These are phyloP conservation scores for Andrena praecox DNA, from an alignment of 2,888 invertebrate genomes.

Conservation along the genomic window DNA sequence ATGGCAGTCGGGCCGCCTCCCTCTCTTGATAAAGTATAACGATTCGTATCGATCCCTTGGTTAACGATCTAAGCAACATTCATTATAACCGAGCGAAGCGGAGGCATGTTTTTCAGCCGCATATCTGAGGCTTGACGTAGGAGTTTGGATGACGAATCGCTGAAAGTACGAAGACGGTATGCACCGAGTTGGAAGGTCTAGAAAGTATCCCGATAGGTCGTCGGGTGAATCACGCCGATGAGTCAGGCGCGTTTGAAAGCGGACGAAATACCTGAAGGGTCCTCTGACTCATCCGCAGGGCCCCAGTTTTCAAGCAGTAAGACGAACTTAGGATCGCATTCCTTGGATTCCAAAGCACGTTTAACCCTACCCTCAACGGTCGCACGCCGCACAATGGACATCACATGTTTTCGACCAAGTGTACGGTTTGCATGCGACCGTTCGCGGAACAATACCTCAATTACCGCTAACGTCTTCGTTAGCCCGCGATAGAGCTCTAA, in stretches of 20 bases:
- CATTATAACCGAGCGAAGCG: not conserved
- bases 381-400: constrained; percentile 58
- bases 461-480: not conserved
- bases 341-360: constrained; percentile 56
- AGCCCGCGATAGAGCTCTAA: not conserved
- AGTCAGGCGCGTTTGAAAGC: constrained; percentile 60
- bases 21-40: not conserved
- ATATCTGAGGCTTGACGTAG: constrained; percentile 18
- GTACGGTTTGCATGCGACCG: constrained; percentile 21
- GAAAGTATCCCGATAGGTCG: constrained; percentile 39
- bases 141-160: constrained; percentile 19
- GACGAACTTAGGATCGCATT: constrained; percentile 67
- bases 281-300: constrained; percentile 73
- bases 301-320: constrained; percentile 66
- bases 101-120: not conserved
- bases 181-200: constrained; percentile 28
- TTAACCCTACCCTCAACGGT: constrained; percentile 8
- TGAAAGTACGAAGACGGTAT: constrained; percentile 7
- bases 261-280: constrained; percentile 70
- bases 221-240: constrained; percentile 76
- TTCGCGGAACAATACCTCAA: not conserved
- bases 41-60: not conserved
- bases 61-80: not conserved
- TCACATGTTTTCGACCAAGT: constrained; percentile 54
- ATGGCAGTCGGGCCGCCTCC: not conserved